Conservation (phyloP, 2,113 vertebrate species). For the Charina bottae region DNA sequence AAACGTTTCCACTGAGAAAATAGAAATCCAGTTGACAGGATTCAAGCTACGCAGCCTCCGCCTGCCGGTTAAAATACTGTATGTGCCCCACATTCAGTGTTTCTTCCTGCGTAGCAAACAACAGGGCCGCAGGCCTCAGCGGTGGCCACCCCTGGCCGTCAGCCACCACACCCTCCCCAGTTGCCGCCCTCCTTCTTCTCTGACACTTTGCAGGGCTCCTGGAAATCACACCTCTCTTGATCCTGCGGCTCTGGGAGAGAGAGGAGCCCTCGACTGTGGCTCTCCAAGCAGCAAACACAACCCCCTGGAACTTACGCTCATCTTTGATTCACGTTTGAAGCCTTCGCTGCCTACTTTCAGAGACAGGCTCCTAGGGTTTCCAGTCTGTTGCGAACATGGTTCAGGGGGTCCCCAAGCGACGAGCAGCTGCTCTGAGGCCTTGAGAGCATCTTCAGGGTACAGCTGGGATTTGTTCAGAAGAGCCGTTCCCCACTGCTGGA, state of each 20-base stretch:
- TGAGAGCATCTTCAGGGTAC: background rate
- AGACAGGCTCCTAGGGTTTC: background rate
- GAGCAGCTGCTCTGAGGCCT: background rate
- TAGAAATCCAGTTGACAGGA: too few relatives aligned
- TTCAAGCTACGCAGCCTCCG: background rate
- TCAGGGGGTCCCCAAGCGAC: background rate
- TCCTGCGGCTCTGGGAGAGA: slow-evolving; percentile 44
- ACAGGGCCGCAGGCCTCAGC: background rate
- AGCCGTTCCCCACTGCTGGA: background rate
- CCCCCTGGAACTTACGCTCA: background rate
- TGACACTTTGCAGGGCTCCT: slow-evolving; percentile 50
- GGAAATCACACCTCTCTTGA: slow-evolving; percentile 43
- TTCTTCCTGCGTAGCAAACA: background rate
- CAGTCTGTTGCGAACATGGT: background rate
- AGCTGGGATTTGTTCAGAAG: background rate
- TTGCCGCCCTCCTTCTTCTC: slow-evolving; percentile 26
- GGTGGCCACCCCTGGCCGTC: slow-evolving; percentile 36
- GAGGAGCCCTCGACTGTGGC: slow-evolving; percentile 4
- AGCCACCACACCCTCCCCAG: slow-evolving; percentile 51
- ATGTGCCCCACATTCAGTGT: background rate
- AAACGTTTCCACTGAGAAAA: too few relatives aligned
- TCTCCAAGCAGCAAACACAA: slow-evolving; percentile 52
- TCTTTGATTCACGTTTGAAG: slow-evolving; percentile 8
- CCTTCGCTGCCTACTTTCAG: background rate
- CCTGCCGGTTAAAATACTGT: background rate